Conservation (phyloP, 1,140 invertebrate species). For the Pogonus chalceus region DNA sequence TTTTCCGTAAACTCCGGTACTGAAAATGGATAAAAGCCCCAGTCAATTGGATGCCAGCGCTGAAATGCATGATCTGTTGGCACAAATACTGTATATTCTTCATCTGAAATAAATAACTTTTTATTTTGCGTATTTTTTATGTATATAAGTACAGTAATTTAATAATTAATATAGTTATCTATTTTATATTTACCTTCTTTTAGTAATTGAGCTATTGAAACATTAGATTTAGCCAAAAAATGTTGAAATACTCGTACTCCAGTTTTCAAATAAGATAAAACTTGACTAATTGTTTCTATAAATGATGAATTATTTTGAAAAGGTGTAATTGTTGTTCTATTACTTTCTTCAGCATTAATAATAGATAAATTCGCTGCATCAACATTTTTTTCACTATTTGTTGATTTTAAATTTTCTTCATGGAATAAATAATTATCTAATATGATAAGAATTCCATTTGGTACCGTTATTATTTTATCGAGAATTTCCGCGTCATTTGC, state of each 20-base stretch:
- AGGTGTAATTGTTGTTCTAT: slow-evolving; percentile 30
- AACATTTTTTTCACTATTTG: background rate
- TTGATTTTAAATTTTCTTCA: slow-evolving; percentile 23
- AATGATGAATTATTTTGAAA: slow-evolving; percentile 38
- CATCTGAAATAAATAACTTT: too few species aligned
- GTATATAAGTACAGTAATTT: background rate
- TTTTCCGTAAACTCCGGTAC: slow-evolving; percentile 53
- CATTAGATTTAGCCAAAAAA: slow-evolving; percentile 47
- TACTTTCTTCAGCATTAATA: slow-evolving; percentile 33
- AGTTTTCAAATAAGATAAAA: slow-evolving; percentile 46
- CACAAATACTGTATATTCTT: slow-evolving; percentile 50
- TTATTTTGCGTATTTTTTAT: too few species aligned
- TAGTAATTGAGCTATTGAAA: slow-evolving; percentile 45
- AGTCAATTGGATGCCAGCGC: slow-evolving; percentile 56
- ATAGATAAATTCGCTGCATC: slow-evolving; percentile 17
- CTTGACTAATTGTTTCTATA: slow-evolving; percentile 46
- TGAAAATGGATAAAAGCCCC: slow-evolving; percentile 58
- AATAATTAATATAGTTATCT: too few species aligned
- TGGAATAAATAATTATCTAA: slow-evolving; percentile 40
- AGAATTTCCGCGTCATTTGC: slow-evolving; percentile 42
- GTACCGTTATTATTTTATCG: slow-evolving; percentile 32
- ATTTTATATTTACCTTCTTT: slow-evolving; percentile 41
- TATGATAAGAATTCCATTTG: slow-evolving; percentile 37
- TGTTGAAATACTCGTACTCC: slow-evolving; percentile 54
- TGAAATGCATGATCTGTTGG: slow-evolving; percentile 54